phyloP scores from a whole-genome alignment of 2,888 invertebrate species.

The Lasioglossum villosulum region DNA sequence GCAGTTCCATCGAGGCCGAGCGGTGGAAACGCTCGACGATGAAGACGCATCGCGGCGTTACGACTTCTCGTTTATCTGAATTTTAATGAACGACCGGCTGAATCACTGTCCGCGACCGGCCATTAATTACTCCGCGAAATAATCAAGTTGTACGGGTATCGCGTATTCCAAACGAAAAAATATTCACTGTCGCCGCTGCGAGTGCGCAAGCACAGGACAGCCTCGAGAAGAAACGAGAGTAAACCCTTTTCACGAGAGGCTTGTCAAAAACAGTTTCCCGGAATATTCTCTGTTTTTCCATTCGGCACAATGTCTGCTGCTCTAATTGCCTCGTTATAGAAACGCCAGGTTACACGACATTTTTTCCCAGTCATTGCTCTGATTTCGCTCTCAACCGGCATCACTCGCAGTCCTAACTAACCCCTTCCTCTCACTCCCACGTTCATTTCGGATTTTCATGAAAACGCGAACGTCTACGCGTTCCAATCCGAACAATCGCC shows the following conservation, averaged over 20 bases:
- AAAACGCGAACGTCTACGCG: neutral
- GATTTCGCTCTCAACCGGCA: constrained; percentile 11
- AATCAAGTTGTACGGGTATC: neutral
- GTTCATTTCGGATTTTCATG: neutral
- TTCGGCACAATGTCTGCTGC: neutral
- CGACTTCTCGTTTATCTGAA: neutral
- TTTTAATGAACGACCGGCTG: neutral
- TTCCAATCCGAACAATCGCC: neutral
- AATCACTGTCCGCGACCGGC: neutral
- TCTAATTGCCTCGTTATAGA: constrained; percentile 8
- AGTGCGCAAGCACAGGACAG: neutral
- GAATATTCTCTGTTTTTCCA: constrained; percentile 9
- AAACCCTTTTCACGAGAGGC: constrained; percentile 8
- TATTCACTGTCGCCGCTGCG: neutral
- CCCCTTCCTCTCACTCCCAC: neutral
- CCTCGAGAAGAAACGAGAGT: neutral
- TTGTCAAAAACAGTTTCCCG: neutral
- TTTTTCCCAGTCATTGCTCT: constrained; percentile 21
- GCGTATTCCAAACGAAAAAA: neutral
- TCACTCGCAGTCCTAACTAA: neutral
- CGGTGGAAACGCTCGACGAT: neutral
- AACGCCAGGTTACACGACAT: constrained; percentile 12
- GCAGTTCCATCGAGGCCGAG: neutral
- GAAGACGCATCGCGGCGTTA: neutral
- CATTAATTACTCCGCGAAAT: neutral